phyloP scores from a whole-genome alignment of 2,797 vertebrate genomes.

The Thalassophryne amazonica region DNA sequence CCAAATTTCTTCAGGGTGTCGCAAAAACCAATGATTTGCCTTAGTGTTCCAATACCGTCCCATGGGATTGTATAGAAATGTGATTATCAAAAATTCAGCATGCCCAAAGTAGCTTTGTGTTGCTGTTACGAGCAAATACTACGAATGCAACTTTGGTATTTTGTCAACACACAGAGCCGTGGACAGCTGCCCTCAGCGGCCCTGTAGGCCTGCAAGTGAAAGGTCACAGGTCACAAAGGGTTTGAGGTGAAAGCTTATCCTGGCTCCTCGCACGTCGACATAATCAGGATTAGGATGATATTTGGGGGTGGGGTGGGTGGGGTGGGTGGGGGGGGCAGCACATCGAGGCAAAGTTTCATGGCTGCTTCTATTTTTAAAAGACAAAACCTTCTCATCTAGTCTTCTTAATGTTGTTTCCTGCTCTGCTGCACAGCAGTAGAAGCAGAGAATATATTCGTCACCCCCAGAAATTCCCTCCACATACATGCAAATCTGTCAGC shows the following conservation, averaged over 20 bases:
- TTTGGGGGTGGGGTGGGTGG: constrained; percentile 24
- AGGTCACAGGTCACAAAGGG: constrained; percentile 65
- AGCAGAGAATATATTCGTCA: too few relatives aligned
- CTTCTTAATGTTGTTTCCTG: neutral
- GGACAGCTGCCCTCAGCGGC: constrained; percentile 50
- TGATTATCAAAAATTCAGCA: too few relatives aligned
- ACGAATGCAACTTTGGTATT: neutral
- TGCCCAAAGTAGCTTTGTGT: neutral
- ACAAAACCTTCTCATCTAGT: neutral
- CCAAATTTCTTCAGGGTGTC: too few relatives aligned
- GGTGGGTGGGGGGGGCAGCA: neutral
- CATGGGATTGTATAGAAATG: too few relatives aligned
- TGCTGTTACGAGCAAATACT: neutral
- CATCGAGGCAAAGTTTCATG: neutral
- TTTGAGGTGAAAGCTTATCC: constrained; percentile 65
- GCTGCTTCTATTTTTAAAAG: neutral
- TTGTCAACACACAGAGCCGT: constrained; percentile 6
- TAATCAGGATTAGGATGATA: constrained; percentile 73
- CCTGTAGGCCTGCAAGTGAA: constrained; percentile 47
- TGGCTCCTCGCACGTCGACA: constrained; percentile 45
- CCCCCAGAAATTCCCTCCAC: too few relatives aligned
- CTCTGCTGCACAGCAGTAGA: neutral
- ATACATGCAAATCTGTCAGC: neutral
- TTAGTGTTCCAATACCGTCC: too few relatives aligned
- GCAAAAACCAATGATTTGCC: neutral